Evolutionary conservation across 2,113 vertebrate genomes (phyloP).

Genomic region (Phaethornis superciliosus): DNA sequence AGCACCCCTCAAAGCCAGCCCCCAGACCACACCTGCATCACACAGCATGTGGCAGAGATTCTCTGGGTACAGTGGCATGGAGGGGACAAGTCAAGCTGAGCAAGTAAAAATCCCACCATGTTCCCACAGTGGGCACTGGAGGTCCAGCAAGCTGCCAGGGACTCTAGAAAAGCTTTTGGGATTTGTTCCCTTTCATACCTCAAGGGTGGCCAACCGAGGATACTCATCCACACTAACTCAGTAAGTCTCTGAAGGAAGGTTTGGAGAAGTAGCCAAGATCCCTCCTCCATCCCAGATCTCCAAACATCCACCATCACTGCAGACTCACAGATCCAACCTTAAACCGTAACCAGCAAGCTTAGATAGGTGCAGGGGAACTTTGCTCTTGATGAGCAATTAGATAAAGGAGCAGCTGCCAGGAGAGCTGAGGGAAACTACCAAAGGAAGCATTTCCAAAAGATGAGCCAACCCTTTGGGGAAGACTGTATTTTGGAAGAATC

Average conservation of each 20-base stretch:
- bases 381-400: not conserved
- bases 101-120: not conserved
- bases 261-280: not conserved
- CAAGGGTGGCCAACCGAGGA: not conserved
- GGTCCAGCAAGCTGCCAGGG: not conserved
- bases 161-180: not conserved
- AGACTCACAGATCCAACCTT: not conserved
- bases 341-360: not conserved
- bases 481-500: not conserved
- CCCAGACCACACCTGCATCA: not conserved
- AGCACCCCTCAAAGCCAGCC: not conserved
- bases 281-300: not conserved
- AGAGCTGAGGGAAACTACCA: not conserved
- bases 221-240: rapidly evolving
- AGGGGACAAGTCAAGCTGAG: not conserved
- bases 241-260: not conserved
- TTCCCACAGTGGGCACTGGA: not conserved
- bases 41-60: not conserved
- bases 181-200: not conserved
- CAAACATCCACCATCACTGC: not conserved
- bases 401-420: not conserved
- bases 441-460: conserved; percentile 26
- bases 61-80: not conserved
- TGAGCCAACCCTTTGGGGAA: not conserved
- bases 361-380: not conserved